Base-by-base conservation (phyloP, 2,888 invertebrate species). In the Ochropleura leucogaster region DNA sequence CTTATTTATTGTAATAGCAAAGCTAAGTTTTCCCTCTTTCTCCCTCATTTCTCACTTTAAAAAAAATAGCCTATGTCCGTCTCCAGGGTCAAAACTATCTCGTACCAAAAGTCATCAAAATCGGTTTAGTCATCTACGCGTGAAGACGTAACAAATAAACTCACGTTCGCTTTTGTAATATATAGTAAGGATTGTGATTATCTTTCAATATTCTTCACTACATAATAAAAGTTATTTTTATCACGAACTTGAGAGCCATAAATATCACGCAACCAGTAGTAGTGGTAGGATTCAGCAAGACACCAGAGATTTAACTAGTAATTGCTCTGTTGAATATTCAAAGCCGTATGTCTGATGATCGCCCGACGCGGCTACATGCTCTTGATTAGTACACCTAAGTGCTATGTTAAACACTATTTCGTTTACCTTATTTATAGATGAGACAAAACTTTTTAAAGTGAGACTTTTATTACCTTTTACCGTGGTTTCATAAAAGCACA, bases 321-420 rank as follows among this genome's bases (percentile, higher is more conserved):
- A 89, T 89, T 89, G 89, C 84, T 78, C 84, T 83, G 84, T 84
- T 89, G 88, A 89, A 89, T 89, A 89, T 89, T 89, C 89, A 89
- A 82, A 87, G 68, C 79, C 74, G 70, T 78, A 68, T 79, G 86
- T 69, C 77, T 86, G 83, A 81, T 84, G 84, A 88, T 84, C 82
- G 80, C 76, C 72, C 78, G 83, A 72, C 80, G 75, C 62, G 72
- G 79, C 74, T 82, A 76, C 84, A 81, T 40, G 72, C 72, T 55
- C 79, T 84, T 87, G 84, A 88, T 88, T 85, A 83, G 82, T 74
- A 77, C 55, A 75, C 60, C 55, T 65, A 77, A 59, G 42, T 72
- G 74, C 76, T 60, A 49, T 67, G 71, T 66, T 68, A 71, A 68
- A 74, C 69, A 78, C 20, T 40, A 16, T 10, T 66, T 12, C 63